Conservation (phyloP, 1,140 invertebrate genomes). For the Globodera ellingtonae region DNA sequence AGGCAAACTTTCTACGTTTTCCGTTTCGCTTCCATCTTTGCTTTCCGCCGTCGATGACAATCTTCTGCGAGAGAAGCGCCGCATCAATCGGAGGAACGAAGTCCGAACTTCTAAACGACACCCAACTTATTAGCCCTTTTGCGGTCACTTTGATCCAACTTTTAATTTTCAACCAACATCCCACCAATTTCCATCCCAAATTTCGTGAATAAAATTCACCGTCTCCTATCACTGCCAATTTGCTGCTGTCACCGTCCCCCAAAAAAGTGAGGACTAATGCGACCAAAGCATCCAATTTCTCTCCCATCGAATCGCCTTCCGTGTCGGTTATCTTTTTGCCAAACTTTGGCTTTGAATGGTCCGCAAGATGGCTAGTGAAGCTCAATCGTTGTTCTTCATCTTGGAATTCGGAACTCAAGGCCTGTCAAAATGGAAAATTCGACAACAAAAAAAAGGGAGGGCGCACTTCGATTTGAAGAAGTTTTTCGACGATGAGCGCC, state of each 20-base stretch:
- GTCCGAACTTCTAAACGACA: conserved; percentile 9
- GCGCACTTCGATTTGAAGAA: conserved; percentile 33
- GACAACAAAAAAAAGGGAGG: neutral
- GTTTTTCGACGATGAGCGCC: conserved; percentile 36
- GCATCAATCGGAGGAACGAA: conserved; percentile 20
- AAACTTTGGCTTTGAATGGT: neutral
- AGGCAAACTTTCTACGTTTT: neutral
- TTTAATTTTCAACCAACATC: no score
- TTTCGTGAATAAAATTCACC: neutral
- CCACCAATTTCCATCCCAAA: neutral
- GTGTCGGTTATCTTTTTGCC: neutral
- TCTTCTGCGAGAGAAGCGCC: conserved; percentile 4
- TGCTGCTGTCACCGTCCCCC: neutral
- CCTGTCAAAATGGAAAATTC: conserved; percentile 6
- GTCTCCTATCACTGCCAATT: neutral
- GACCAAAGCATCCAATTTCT: conserved; percentile 29
- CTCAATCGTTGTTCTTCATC: conserved; percentile 23
- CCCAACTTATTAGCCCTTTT: neutral
- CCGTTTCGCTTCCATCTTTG: neutral
- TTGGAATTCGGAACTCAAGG: neutral
- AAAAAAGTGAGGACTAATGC: conserved; percentile 27
- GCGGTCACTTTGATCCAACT: no score
- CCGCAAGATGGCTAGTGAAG: neutral
- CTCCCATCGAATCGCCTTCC: conserved; percentile 16
- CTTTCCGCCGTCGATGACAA: neutral